These are phyloP conservation scores for Rosalia funebris DNA, from an alignment of 2,888 invertebrate genomes.

Conservation along the genomic window DNA sequence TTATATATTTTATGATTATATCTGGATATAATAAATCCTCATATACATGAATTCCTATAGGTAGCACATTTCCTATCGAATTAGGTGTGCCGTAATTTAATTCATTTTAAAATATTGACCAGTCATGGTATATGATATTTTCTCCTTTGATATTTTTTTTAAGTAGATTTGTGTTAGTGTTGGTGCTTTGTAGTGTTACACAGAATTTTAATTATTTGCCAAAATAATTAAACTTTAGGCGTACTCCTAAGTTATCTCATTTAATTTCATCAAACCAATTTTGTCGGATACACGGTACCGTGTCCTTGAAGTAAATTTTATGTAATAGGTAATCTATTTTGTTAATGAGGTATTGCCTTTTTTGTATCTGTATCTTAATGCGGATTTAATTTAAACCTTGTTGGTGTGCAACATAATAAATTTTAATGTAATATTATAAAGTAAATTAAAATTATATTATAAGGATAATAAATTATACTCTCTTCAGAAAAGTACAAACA, in stretches of 20 bases:
- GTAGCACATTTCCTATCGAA: not conserved
- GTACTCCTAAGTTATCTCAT: conserved; percentile 14
- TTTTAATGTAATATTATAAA: conserved; percentile 7
- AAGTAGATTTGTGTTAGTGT: not conserved
- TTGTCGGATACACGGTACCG: not conserved
- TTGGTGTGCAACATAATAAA: conserved; percentile 20
- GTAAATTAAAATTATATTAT: conserved; percentile 13
- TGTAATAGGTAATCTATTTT: conserved; percentile 17
- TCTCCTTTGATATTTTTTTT: not conserved
- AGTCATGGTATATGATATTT: not conserved
- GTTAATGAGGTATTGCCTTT: conserved; percentile 25
- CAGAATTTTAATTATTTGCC: conserved; percentile 12
- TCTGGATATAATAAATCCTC: no score
- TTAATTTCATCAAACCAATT: conserved; percentile 2
- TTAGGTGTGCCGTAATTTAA: not conserved
- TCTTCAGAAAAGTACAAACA: conserved; percentile 15
- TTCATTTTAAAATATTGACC: not conserved
- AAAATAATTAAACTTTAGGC: conserved; percentile 2
- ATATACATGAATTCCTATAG: no score
- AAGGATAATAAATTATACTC: conserved; percentile 17
- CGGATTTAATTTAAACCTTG: conserved; percentile 4
- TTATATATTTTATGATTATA: no score
- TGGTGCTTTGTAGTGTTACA: not conserved
- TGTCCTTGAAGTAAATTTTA: not conserved
- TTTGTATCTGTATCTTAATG: not conserved